Evolutionary conservation across 2,888 invertebrate species (phyloP).

Genomic region (Cataglyphis cursor): DNA sequence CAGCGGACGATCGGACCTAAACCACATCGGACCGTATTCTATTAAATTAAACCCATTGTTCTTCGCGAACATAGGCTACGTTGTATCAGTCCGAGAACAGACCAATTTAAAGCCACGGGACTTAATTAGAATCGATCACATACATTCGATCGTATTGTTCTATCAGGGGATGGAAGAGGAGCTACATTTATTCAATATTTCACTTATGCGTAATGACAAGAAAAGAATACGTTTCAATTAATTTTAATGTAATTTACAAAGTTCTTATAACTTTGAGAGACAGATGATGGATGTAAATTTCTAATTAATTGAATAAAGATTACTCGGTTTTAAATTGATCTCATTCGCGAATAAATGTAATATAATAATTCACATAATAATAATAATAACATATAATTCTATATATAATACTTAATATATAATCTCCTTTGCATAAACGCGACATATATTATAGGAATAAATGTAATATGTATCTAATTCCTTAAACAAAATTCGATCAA

Average conservation of each 20-base stretch:
- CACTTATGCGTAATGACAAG: background rate
- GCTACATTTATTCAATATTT: slow-evolving; percentile 34
- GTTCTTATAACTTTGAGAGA: background rate
- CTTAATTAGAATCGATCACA: slow-evolving; percentile 53
- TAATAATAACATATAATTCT: background rate
- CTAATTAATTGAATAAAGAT: background rate
- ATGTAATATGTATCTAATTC: background rate
- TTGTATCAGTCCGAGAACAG: slow-evolving; percentile 50
- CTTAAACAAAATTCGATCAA: background rate
- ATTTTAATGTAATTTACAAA: slow-evolving; percentile 18
- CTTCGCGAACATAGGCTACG: slow-evolving; percentile 47
- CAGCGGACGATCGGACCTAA: slow-evolving; percentile 52
- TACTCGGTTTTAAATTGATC: background rate
- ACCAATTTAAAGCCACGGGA: slow-evolving; percentile 54
- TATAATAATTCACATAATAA: background rate
- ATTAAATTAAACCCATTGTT: slow-evolving; percentile 58
- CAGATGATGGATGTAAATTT: background rate
- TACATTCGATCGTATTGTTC: slow-evolving; percentile 35
- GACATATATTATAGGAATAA: background rate
- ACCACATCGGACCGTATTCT: slow-evolving; percentile 56
- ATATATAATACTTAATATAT: background rate
- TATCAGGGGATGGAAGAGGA: background rate
- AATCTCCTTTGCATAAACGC: background rate
- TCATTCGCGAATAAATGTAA: background rate
- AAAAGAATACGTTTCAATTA: background rate